Conservation (phyloP, 2,113 vertebrate species). For the Brachypodius melanocephalos region DNA sequence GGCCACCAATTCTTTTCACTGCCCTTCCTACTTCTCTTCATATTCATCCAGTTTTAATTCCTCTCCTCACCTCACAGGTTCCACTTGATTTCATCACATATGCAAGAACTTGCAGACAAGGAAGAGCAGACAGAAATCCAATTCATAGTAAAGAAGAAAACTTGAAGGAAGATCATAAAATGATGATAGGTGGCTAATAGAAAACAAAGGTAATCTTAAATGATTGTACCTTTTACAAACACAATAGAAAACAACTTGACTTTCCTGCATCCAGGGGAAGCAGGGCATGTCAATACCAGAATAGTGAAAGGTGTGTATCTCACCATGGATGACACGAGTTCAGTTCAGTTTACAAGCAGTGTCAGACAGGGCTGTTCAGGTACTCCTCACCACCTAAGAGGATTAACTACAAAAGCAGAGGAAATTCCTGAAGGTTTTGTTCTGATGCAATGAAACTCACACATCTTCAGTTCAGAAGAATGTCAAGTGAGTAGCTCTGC, state of each 20-base stretch:
- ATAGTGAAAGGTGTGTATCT: neutral
- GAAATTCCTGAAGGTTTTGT: neutral
- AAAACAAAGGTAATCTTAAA: neutral
- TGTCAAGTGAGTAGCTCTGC: neutral
- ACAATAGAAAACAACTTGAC: neutral
- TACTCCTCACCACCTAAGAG: neutral
- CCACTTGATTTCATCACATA: neutral
- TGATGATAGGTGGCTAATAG: neutral
- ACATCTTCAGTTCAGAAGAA: neutral
- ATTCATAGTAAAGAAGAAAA: neutral
- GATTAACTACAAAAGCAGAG: neutral
- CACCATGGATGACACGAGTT: fast-evolving
- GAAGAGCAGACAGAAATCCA: neutral
- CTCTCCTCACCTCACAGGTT: neutral
- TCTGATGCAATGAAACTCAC: neutral
- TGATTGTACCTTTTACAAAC: neutral
- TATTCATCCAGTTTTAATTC: neutral
- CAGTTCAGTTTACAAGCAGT: neutral
- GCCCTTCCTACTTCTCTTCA: neutral
- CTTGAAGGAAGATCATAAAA: neutral
- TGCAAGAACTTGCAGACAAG: neutral
- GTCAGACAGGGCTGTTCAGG: neutral
- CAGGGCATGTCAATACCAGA: neutral
- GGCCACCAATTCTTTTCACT: neutral
- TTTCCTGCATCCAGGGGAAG: neutral